These are phyloP conservation scores for Acrobasis repandana DNA, from an alignment of 2,888 invertebrate genomes.

Conservation along the genomic window DNA sequence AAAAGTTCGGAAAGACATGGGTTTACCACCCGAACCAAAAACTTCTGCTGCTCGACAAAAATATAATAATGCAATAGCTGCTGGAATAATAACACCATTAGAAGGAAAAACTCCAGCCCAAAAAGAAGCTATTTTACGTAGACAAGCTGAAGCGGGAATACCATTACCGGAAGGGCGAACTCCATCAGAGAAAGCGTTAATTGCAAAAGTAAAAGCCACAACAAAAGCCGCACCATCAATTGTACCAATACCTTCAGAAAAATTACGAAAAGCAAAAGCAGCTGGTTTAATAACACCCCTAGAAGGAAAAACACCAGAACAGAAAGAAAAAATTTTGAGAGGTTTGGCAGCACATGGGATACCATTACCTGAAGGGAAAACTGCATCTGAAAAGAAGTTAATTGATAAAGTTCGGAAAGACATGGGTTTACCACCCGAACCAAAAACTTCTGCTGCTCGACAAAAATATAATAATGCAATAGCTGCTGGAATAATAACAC, in stretches of 20 bases:
- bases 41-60: conserved; percentile 19
- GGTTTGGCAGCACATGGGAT: conserved; percentile 25
- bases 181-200: conserved; percentile 36
- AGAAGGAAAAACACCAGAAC: conserved; percentile 24
- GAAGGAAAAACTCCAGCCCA: conserved; percentile 37
- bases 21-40: conserved; percentile 27
- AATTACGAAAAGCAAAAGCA: conserved; percentile 17
- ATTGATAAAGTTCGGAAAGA: conserved; percentile 30
- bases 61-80: conserved; percentile 31
- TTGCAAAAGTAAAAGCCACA: conserved; percentile 28
- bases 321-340: conserved; percentile 27
- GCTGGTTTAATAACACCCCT: conserved; percentile 19
- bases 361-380: conserved; percentile 28
- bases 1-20: conserved; percentile 28
- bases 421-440: conserved; percentile 32
- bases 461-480: conserved; percentile 15
- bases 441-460: background rate
- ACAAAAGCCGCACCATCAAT: background rate
- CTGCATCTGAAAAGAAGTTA: conserved; percentile 29
- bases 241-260: conserved; percentile 8
- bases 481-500: conserved; percentile 31
- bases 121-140: conserved; percentile 39
- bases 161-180: conserved; percentile 35
- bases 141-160: conserved; percentile 30
- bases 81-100: conserved; percentile 35